A percentile compares a stretch with the other conserved stretches of the same genome.
These are phyloP conservation scores for Oligia strigilis DNA, from an alignment of 2,888 invertebrate species.

Conservation along the genomic window DNA sequence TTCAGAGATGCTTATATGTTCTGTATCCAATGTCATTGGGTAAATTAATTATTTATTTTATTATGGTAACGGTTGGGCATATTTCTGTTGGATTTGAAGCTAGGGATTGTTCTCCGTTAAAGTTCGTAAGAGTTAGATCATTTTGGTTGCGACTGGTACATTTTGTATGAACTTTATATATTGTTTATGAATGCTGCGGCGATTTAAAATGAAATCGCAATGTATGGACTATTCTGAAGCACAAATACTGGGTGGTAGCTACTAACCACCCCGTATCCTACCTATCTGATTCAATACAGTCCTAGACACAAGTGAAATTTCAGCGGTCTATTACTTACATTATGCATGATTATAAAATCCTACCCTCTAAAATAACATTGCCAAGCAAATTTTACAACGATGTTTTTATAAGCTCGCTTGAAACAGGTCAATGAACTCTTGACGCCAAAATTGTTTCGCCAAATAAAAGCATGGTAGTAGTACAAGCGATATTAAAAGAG, in stretches of 20 bases:
- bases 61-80: neutral
- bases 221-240: neutral
- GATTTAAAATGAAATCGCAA: neutral
- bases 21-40: neutral
- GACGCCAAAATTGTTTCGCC: slow-evolving; percentile 40
- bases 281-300: neutral
- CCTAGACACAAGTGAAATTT: neutral
- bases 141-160: slow-evolving; percentile 3
- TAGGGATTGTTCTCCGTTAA: neutral
- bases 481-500: slow-evolving; percentile 21
- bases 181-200: neutral
- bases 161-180: neutral
- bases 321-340: neutral
- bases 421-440: slow-evolving; percentile 49
- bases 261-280: neutral
- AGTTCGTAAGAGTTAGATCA: slow-evolving; percentile 4
- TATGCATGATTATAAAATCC: slow-evolving; percentile 4
- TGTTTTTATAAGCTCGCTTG: slow-evolving; percentile 23
- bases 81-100: slow-evolving; percentile 4
- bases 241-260: neutral
- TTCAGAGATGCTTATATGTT: slow-evolving; percentile 3
- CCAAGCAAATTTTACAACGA: slow-evolving; percentile 15
- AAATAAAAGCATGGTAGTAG: slow-evolving; percentile 19
- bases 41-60: slow-evolving; percentile 11
- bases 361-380: neutral